A percentile compares a stretch with the other conserved stretches of the same genome.
phyloP scores from a whole-genome alignment of 2,113 vertebrate genomes.

The Rhipidura dahli region DNA sequence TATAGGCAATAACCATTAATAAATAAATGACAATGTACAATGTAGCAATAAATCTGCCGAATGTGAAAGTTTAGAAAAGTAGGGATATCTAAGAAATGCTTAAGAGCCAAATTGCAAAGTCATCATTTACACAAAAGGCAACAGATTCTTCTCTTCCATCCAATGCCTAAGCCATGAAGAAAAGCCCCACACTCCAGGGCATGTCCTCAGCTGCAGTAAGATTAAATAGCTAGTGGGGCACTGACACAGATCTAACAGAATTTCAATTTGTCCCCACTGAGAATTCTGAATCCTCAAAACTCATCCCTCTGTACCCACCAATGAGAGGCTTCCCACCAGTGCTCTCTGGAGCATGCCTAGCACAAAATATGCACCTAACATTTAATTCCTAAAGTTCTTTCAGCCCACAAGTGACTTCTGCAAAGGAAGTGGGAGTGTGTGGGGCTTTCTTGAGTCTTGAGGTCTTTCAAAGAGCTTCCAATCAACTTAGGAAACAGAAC shows the following conservation, averaged over 20 bases:
- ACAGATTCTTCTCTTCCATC: neutral
- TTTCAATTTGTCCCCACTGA: neutral
- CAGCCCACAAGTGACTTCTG: neutral
- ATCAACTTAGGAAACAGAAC: neutral
- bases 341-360: neutral
- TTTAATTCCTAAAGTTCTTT: neutral
- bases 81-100: neutral
- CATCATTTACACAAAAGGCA: neutral
- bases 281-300: neutral
- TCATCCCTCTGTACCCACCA: neutral
- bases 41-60: neutral
- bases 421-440: neutral
- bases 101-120: neutral
- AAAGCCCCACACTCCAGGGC: neutral
- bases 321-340: neutral
- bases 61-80: neutral
- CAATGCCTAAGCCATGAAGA: neutral
- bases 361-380: neutral
- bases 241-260: neutral
- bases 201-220: neutral
- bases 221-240: accelerated
- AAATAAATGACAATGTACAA: neutral
- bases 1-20: neutral
- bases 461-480: neutral
- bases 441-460: neutral